phyloP scores from a whole-genome alignment of 2,888 invertebrate species.

The Dastarcus helophoroides region DNA sequence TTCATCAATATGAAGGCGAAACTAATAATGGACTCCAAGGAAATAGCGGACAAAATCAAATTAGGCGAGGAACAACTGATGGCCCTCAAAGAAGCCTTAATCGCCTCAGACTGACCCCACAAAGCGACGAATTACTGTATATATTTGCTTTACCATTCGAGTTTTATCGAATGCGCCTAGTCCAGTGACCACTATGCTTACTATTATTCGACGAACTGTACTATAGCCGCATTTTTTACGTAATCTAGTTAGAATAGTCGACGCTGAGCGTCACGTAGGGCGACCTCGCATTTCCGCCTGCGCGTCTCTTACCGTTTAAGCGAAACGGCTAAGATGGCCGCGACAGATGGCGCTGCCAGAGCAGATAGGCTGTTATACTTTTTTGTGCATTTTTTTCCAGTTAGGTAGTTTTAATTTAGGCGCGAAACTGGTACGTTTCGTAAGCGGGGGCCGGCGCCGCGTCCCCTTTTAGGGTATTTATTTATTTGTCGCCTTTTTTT shows the following conservation, averaged over 20 bases:
- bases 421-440: constrained; percentile 20
- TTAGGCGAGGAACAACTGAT: constrained; percentile 68
- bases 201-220: constrained; percentile 11
- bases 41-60: constrained; percentile 73
- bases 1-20: constrained; percentile 82
- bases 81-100: constrained; percentile 53
- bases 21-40: constrained; percentile 68
- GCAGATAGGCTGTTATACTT: constrained; percentile 33
- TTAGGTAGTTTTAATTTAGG: constrained; percentile 27
- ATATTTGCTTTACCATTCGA: constrained; percentile 24
- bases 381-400: constrained; percentile 28
- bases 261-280: constrained; percentile 2
- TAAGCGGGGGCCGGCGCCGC: background rate
- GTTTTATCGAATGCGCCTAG: constrained; percentile 34
- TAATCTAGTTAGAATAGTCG: constrained; percentile 5
- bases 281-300: background rate
- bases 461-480: background rate
- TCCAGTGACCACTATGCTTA: constrained; percentile 27
- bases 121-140: too few relatives aligned
- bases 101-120: constrained; percentile 33
- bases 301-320: constrained; percentile 34
- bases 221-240: constrained; percentile 30
- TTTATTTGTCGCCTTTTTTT: background rate
- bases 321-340: constrained; percentile 33
- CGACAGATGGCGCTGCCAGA: constrained; percentile 28